Evolutionary conservation across 1,140 invertebrate genomes (phyloP).

Genomic region (Leguminivora glycinivorella): DNA sequence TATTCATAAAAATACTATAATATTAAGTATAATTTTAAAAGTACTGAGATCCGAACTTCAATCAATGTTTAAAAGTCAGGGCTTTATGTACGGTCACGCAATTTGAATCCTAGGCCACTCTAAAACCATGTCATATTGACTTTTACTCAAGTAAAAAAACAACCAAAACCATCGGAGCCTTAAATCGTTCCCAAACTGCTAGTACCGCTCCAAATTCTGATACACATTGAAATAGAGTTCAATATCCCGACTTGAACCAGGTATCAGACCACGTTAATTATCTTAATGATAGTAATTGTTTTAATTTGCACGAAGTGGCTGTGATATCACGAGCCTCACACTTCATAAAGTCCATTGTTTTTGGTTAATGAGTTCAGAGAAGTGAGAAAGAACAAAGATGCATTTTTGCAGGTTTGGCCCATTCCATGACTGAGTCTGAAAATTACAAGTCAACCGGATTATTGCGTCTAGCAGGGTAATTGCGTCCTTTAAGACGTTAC

Average conservation of each 20-base stretch:
- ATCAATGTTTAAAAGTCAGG: too few species aligned
- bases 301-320: constrained; percentile 49
- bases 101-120: too few species aligned
- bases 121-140: too few species aligned
- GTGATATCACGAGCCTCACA: constrained; percentile 64
- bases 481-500: too few species aligned
- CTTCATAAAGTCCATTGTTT: constrained; percentile 42
- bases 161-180: too few species aligned
- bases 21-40: too few species aligned
- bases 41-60: too few species aligned
- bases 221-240: neutral
- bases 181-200: neutral
- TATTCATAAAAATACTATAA: too few species aligned
- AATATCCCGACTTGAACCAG: neutral
- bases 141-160: too few species aligned
- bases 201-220: neutral
- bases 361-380: neutral
- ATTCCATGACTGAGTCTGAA: neutral
- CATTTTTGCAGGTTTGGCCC: neutral
- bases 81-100: too few species aligned
- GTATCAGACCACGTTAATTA: constrained; percentile 26
- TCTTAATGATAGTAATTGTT: constrained; percentile 60
- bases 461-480: too few species aligned
- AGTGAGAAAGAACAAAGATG: neutral
- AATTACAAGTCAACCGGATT: too few species aligned